These are phyloP conservation scores for Stenoptilia bipunctidactyla DNA, from an alignment of 2,888 invertebrate genomes.

Conservation along the genomic window DNA sequence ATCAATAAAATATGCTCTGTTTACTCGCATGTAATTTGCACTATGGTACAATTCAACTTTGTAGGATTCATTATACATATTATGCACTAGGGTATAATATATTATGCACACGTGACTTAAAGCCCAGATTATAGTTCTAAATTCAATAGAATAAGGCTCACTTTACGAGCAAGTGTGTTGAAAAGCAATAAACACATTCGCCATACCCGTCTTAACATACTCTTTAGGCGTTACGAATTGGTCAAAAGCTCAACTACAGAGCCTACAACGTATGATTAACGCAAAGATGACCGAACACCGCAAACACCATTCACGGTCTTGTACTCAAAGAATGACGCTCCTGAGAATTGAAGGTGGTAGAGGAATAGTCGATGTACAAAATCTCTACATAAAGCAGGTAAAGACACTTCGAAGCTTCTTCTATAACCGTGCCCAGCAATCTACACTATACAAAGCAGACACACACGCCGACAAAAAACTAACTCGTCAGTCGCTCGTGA, in stretches of 20 bases:
- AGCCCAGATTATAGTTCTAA: no score
- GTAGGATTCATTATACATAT: no score
- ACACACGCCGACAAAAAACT: background rate
- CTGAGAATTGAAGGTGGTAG: constrained; percentile 14
- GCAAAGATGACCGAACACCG: constrained; percentile 10
- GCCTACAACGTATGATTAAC: constrained; percentile 7
- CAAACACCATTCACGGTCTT: constrained; percentile 15
- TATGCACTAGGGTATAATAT: no score
- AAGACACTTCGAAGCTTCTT: background rate
- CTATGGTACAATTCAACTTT: no score
- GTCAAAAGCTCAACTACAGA: constrained; percentile 11
- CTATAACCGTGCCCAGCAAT: background rate
- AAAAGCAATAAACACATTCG: constrained; percentile 10
- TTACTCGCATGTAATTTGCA: no score
- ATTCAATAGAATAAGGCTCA: no score
- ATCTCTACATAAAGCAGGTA: constrained; percentile 7
- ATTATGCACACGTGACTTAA: no score
- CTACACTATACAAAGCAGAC: background rate
- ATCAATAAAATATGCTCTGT: no score
- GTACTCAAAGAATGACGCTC: constrained; percentile 9
- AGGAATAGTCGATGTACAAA: constrained; percentile 6
- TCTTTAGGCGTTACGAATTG: constrained; percentile 15
- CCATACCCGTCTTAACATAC: constrained; percentile 14
- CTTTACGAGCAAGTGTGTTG: no score
- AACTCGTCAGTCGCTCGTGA: background rate